Evolutionary conservation across 2,797 vertebrate genomes (phyloP).

Genomic region (Buceros bicornis): DNA sequence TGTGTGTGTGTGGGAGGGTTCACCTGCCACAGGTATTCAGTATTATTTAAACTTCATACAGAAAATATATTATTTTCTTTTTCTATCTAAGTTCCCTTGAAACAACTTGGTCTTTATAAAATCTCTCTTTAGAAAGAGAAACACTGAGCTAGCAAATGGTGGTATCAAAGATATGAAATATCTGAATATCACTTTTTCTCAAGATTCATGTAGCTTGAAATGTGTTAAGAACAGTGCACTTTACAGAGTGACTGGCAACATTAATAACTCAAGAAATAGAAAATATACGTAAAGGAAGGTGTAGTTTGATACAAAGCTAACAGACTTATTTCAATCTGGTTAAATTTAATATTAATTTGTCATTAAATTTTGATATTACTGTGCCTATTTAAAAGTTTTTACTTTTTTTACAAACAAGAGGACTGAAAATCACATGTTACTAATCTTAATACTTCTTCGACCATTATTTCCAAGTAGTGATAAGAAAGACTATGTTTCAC

Average conservation of each 20-base stretch:
- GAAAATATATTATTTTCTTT: not conserved
- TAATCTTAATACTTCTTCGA: not conserved
- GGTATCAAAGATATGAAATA: not conserved
- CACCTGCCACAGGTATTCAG: not conserved
- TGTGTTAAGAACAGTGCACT: not conserved
- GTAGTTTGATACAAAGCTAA: not conserved
- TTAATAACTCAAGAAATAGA: not conserved
- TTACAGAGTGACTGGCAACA: not conserved
- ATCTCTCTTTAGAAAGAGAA: not conserved
- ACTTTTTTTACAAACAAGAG: not conserved
- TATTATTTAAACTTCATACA: not conserved
- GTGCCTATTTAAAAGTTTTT: not conserved
- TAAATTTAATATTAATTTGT: not conserved
- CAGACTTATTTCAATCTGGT: rapidly evolving
- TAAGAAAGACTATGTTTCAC: not conserved
- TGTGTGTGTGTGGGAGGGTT: too few relatives aligned
- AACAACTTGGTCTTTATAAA: not conserved
- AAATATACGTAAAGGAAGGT: not conserved
- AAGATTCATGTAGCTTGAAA: not conserved
- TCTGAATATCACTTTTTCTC: not conserved
- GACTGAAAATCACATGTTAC: not conserved
- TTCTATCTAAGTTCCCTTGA: not conserved
- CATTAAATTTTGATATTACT: not conserved
- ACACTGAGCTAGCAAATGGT: not conserved
- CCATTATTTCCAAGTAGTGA: not conserved